A percentile compares a stretch with the other conserved stretches of the same genome.
Evolutionary conservation across 2,113 vertebrate species (phyloP).

Genomic region (Hypocryptadius cinnamomeus): DNA sequence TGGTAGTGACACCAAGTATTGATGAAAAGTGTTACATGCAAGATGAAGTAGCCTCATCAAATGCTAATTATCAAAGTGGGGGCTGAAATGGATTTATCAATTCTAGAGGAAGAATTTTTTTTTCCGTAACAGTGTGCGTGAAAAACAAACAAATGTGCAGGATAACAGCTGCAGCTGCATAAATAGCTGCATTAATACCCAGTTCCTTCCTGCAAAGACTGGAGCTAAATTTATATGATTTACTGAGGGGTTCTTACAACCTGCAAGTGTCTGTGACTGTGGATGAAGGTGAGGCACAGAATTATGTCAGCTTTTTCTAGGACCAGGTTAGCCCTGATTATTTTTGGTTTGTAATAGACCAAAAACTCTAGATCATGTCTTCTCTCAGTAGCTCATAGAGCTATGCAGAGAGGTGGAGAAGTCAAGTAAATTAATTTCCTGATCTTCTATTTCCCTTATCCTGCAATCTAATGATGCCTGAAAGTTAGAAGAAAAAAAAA

Average conservation of each 20-base stretch:
- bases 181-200: slow-evolving; percentile 29
- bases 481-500: not conserved
- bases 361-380: not conserved
- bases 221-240: not conserved
- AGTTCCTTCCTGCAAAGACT: slow-evolving; percentile 14
- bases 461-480: not conserved
- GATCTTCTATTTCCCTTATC: not conserved
- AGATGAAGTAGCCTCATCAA: slow-evolving; percentile 31
- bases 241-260: not conserved
- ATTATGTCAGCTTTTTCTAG: not conserved
- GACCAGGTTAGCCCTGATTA: not conserved
- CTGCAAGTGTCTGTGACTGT: not conserved
- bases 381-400: not conserved
- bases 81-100: not conserved
- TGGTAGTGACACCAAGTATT: not conserved
- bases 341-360: not conserved
- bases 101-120: not conserved
- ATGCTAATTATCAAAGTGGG: slow-evolving; percentile 24
- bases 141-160: not conserved
- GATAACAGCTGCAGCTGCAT: slow-evolving; percentile 32
- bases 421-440: not conserved
- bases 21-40: not conserved
- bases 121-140: not conserved
- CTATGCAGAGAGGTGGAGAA: not conserved
- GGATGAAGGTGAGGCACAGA: not conserved